These are phyloP conservation scores for Pachypeltis micranthus DNA, from an alignment of 1,140 invertebrate species.

Conservation along the genomic window DNA sequence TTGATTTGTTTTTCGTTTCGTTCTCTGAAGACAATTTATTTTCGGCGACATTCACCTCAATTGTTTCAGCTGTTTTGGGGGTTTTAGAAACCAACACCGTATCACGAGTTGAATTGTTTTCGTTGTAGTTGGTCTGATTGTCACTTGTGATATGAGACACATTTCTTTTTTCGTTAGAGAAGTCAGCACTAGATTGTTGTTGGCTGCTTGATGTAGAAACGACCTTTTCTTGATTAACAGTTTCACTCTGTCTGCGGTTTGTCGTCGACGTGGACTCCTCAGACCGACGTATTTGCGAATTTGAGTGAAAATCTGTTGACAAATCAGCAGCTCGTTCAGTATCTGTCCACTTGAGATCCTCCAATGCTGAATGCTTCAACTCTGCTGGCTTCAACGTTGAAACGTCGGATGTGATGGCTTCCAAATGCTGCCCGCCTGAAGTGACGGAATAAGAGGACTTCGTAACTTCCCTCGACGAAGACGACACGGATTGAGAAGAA, in stretches of 20 bases:
- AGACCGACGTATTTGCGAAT: not conserved
- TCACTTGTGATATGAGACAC: too few species aligned
- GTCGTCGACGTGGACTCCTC: not conserved
- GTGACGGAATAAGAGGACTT: not conserved
- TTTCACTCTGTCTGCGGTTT: not conserved
- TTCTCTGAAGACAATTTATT: not conserved
- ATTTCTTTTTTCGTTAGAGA: too few species aligned
- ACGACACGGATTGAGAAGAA: slow-evolving; percentile 18
- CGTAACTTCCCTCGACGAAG: slow-evolving; percentile 7
- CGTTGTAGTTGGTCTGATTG: too few species aligned
- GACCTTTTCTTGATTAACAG: not conserved
- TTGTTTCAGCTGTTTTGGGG: too few species aligned
- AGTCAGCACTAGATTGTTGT: too few species aligned
- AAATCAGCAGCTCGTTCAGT: too few species aligned
- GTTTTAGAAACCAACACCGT: too few species aligned
- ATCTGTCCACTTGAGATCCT: too few species aligned
- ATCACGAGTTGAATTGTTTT: too few species aligned
- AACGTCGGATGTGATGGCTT: not conserved
- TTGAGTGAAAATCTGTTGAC: not conserved
- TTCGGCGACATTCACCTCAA: not conserved
- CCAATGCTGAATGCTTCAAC: too few species aligned
- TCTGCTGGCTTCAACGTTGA: too few species aligned
- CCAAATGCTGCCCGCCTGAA: not conserved
- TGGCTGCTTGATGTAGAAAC: not conserved
- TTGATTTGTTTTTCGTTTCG: not conserved